Base-by-base conservation (phyloP, 2,888 invertebrate genomes). In the Xanthorhoe designata region DNA sequence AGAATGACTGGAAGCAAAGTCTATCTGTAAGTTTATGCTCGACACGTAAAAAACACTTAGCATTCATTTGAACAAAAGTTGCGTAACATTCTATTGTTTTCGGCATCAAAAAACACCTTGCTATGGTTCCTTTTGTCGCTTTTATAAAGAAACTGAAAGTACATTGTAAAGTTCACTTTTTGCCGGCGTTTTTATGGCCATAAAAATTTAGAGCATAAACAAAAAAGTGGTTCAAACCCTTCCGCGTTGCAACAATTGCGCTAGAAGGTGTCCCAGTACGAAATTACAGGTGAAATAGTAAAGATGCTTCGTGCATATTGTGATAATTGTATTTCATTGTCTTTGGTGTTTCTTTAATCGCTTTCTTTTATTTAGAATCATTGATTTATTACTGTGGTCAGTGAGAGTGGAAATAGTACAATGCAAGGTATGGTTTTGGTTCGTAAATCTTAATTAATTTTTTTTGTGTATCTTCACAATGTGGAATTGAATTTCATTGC, bases 101-200 rank as follows among this genome's bases (percentile, higher is more conserved):
- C 74, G 70, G 73, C 83, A 89, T 91, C 86, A 87, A 92, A 93
- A 92, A 92, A 90, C 91, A 92, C 92, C 92, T 92, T 83, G 83
- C 83, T 81, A 80, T 75, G 75, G 73, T 73, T 73, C 67, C 67
- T 72, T 91, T 89, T 68, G 63, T 63, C 69, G 71, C 64, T 82
- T 91, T 92, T 92, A 92, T 92, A 93, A 90, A 91, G 93, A 93
- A 93, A 93, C 83, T 90, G 93, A 93, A 91, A 93, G 93, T 93
- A 81, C 77, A 90, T 92, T 92, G 93, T 92, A 82, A 79, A 69
- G 71, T 72, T 70, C 54, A 67, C 68, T 89, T 88, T 89, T 89
- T 89, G 88, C 79, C 79, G 79, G 74, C 18, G 64, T 80, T 88
- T 87, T 88, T 87, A 85, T 83, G 80, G 85, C 79, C 85, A 86